These are phyloP conservation scores for Ophraella communa DNA, from an alignment of 2,888 invertebrate species.

Conservation along the genomic window DNA sequence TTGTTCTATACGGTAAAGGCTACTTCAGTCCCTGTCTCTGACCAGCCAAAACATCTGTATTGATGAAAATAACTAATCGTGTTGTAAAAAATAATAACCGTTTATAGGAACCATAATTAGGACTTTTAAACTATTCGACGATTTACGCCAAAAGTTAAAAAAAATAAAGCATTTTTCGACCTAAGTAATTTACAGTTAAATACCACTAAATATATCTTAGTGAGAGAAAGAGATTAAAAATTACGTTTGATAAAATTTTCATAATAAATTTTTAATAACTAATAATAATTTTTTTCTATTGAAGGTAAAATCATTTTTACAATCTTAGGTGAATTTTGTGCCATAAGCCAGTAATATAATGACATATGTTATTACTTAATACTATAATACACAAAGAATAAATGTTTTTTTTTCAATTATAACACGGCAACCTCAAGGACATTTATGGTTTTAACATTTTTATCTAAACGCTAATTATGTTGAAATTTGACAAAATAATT, in stretches of 20 bases:
- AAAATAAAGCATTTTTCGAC: no score
- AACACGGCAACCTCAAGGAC: not conserved
- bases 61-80: slow-evolving; percentile 21
- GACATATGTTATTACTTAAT: not conserved
- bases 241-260: not conserved
- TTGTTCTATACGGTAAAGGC: slow-evolving; percentile 8
- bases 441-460: not conserved
- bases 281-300: not conserved
- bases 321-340: not conserved
- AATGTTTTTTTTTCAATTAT: not conserved
- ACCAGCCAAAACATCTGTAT: slow-evolving; percentile 25
- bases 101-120: not conserved
- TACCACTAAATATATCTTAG: no score
- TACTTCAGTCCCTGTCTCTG: slow-evolving; percentile 11
- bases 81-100: not conserved
- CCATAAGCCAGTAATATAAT: not conserved
- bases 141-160: no score
- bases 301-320: not conserved
- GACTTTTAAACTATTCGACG: not conserved
- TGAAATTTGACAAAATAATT: not conserved
- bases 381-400: not conserved
- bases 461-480: not conserved
- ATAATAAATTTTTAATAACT: not conserved
- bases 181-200: no score
- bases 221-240: no score